These are phyloP conservation scores for Notodonta ziczac DNA, from an alignment of 2,888 invertebrate genomes.

Conservation along the genomic window DNA sequence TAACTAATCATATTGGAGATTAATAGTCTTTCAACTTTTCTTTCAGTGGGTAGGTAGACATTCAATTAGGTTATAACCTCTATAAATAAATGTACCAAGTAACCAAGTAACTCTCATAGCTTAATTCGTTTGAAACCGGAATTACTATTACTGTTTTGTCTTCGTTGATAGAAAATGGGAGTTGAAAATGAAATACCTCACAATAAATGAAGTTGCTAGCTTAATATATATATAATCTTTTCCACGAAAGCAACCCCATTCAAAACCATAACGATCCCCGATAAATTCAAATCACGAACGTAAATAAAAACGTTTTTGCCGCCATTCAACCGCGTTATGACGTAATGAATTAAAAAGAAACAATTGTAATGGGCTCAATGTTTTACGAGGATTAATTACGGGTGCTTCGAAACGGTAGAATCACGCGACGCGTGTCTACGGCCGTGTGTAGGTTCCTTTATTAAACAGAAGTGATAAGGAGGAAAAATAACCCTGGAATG, in stretches of 20 bases:
- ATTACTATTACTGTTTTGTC: too few relatives aligned
- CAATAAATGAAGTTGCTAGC: too few relatives aligned
- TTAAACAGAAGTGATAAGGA: neutral
- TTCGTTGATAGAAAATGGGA: too few relatives aligned
- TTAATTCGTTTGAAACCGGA: too few relatives aligned
- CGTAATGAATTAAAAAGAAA: constrained; percentile 69
- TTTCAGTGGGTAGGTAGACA: too few relatives aligned
- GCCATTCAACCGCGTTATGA: constrained; percentile 68
- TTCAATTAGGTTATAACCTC: too few relatives aligned
- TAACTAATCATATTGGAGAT: too few relatives aligned
- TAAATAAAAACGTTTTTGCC: constrained; percentile 71
- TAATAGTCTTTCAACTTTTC: too few relatives aligned
- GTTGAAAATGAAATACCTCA: too few relatives aligned
- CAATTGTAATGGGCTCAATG: constrained; percentile 59
- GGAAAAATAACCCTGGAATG: neutral
- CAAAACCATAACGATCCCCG: constrained; percentile 21
- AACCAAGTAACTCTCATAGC: too few relatives aligned
- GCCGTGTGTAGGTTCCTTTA: neutral
- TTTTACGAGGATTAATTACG: constrained; percentile 71
- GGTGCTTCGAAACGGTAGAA: constrained; percentile 39
- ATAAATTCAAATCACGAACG: constrained; percentile 67
- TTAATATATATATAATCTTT: too few relatives aligned
- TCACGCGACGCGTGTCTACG: constrained; percentile 44
- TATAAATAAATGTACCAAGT: too few relatives aligned
- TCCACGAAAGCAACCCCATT: constrained; percentile 16